These are phyloP conservation scores for Xylocopa sonorina DNA, from an alignment of 1,140 invertebrate genomes.

Conservation along the genomic window DNA sequence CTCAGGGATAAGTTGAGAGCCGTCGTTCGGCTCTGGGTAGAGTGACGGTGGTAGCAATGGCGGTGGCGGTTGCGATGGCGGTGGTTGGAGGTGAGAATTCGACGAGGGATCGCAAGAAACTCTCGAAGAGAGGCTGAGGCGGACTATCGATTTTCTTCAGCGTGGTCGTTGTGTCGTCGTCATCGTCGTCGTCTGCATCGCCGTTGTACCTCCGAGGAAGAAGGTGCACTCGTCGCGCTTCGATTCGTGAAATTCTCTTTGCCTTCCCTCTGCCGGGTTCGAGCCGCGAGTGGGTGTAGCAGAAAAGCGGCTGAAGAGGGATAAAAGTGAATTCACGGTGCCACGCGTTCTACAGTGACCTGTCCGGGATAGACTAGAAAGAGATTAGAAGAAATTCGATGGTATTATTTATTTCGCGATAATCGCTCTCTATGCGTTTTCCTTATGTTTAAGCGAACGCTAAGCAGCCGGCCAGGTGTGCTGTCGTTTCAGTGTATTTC, in stretches of 20 bases:
- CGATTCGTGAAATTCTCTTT: constrained; percentile 65
- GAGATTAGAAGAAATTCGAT: constrained; percentile 36
- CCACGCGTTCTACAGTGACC: constrained; percentile 41
- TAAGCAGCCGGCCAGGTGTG: constrained; percentile 9
- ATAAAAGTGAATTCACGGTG: constrained; percentile 61
- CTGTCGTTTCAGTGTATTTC: background rate
- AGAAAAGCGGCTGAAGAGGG: constrained; percentile 21
- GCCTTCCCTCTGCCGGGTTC: constrained; percentile 49
- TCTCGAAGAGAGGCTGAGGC: constrained; percentile 58
- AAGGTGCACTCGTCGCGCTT: constrained; percentile 60
- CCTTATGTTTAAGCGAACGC: background rate
- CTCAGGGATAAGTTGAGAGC: constrained; percentile 59
- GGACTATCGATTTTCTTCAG: constrained; percentile 65
- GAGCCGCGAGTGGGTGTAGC: constrained; percentile 25
- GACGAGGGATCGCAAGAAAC: constrained; percentile 69
- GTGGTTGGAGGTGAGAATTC: constrained; percentile 64
- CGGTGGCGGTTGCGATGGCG: background rate
- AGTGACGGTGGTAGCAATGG: background rate
- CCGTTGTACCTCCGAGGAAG: constrained; percentile 27
- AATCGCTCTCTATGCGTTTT: background rate
- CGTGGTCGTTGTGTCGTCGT: constrained; percentile 42
- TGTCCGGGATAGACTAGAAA: constrained; percentile 16
- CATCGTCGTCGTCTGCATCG: constrained; percentile 21
- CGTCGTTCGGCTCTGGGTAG: constrained; percentile 28
- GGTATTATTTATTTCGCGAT: background rate